A percentile compares a stretch with the other conserved stretches of the same genome.
Conservation (phyloP, 92 coral and sea anemone genomes). For the Parazoanthus swiftii region DNA sequence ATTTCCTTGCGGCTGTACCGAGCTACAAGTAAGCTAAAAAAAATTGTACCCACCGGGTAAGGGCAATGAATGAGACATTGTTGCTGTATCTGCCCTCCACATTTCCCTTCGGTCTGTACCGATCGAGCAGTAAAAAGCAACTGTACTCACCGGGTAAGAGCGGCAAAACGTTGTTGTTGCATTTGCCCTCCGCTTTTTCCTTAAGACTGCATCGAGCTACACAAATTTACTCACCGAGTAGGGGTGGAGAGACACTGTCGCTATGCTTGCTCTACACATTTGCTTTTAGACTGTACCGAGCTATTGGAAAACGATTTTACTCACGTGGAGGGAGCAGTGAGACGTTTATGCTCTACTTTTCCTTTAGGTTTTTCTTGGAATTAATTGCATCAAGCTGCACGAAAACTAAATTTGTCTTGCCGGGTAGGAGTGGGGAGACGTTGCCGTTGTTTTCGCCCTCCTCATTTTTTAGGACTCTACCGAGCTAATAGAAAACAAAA, state of each 20-base stretch:
- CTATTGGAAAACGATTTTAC: too few relatives aligned
- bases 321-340: neutral
- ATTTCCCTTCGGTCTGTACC: slow-evolving; percentile 57
- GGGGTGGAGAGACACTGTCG: slow-evolving; percentile 54
- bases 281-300: too few relatives aligned
- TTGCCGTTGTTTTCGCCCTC: slow-evolving; percentile 66
- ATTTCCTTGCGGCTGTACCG: too few relatives aligned
- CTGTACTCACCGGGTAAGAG: neutral
- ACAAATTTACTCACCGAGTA: neutral
- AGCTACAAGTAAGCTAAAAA: too few relatives aligned
- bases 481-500: slow-evolving; percentile 30
- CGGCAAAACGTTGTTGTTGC: slow-evolving; percentile 64
- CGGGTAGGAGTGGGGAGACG: slow-evolving; percentile 28
- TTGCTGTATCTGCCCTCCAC: slow-evolving; percentile 62
- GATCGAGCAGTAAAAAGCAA: slow-evolving; percentile 37
- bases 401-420: neutral
- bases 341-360: slow-evolving; percentile 66
- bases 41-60: neutral
- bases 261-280: slow-evolving; percentile 62
- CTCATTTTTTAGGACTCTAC: slow-evolving; percentile 50
- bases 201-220: neutral
- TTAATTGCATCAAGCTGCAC: neutral
- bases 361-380: slow-evolving; percentile 60
- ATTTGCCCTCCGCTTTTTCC: slow-evolving; percentile 63
- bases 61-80: slow-evolving; percentile 49